Evolutionary conservation across 2,888 invertebrate genomes (phyloP).

Genomic region (Trilocha varians): DNA sequence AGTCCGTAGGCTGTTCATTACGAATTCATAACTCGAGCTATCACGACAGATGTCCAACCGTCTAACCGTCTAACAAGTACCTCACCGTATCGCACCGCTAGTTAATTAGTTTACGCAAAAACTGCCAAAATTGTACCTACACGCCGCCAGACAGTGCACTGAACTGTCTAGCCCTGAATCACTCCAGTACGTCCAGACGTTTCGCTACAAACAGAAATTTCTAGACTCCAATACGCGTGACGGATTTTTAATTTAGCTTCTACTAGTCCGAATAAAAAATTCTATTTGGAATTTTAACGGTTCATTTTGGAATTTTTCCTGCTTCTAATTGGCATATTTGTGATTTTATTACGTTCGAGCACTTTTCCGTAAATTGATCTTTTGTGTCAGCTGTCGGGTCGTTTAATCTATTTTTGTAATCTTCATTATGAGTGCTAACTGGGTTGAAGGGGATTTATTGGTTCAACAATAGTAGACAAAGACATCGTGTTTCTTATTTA

Average conservation of each 20-base stretch:
- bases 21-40: background rate
- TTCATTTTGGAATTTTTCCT: background rate
- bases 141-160: constrained; percentile 20
- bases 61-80: background rate
- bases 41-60: background rate
- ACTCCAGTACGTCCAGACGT: constrained; percentile 21
- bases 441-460: too few relatives aligned
- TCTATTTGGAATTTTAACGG: background rate
- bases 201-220: constrained; percentile 15
- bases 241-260: background rate
- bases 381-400: too few relatives aligned
- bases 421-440: too few relatives aligned
- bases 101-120: background rate
- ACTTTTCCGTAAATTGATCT: too few relatives aligned
- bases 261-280: background rate
- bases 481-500: too few relatives aligned
- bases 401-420: too few relatives aligned
- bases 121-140: background rate
- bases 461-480: too few relatives aligned
- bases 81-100: background rate
- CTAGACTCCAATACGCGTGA: background rate
- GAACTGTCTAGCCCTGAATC: constrained; percentile 33
- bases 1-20: background rate
- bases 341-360: background rate
- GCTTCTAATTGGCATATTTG: background rate